Percentiles rank a stretch among this genome's conserved stretches.
These are phyloP conservation scores for Tychaedon coryphoeus DNA, from an alignment of 2,113 vertebrate species.

Conservation along the genomic window DNA sequence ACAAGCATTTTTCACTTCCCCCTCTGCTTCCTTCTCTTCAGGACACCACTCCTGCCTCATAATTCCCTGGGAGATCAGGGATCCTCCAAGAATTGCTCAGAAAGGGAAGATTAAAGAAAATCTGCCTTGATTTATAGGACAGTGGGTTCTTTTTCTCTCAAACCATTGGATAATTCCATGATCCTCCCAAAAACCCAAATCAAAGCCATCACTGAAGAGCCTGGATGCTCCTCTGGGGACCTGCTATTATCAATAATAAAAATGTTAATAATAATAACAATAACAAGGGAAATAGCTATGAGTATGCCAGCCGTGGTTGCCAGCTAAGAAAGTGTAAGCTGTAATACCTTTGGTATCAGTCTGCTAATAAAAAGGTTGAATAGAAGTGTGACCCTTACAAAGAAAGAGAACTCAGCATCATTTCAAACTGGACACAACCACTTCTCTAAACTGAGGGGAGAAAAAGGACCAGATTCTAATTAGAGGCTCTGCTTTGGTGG, in stretches of 20 bases:
- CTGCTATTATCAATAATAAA: background rate
- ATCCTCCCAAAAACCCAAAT: background rate
- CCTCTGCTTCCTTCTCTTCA: background rate
- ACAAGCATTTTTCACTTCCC: background rate
- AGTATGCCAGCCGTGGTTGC: background rate
- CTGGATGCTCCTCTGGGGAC: background rate
- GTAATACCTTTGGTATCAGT: background rate
- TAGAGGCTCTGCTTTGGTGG: background rate
- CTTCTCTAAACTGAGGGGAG: background rate
- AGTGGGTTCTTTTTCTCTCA: background rate
- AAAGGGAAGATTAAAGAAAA: background rate
- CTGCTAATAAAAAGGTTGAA: background rate
- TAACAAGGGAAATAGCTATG: background rate
- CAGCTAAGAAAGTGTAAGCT: background rate
- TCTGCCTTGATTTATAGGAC: background rate
- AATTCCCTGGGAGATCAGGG: background rate
- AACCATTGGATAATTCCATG: background rate
- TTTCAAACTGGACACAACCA: background rate
- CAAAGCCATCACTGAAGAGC: background rate
- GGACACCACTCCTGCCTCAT: background rate
- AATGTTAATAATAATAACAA: too few species aligned
- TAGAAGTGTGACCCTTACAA: background rate
- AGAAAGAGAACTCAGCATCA: background rate
- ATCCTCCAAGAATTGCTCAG: background rate
- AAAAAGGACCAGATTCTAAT: background rate